A percentile compares a stretch with the other conserved stretches of the same genome.
These are phyloP conservation scores for Argyra leucocephala DNA, from an alignment of 2,888 invertebrate species.

Conservation along the genomic window DNA sequence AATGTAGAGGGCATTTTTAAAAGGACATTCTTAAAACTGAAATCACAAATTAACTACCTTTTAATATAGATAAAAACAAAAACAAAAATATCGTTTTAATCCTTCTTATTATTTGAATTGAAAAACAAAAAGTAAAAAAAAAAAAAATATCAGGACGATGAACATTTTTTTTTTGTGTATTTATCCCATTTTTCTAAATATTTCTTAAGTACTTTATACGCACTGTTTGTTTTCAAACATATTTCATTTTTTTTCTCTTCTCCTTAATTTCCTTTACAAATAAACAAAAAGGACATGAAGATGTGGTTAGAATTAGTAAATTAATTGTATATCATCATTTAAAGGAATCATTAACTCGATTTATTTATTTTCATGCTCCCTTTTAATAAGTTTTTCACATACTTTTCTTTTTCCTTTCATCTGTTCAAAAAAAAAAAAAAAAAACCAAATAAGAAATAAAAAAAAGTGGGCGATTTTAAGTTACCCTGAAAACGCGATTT, in stretches of 20 bases:
- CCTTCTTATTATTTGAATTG: neutral
- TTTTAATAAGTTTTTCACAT: no score
- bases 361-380: neutral
- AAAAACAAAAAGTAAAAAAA: constrained; percentile 13
- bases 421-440: neutral
- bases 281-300: neutral
- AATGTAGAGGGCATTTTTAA: no score
- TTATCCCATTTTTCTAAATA: neutral
- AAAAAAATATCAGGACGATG: constrained; percentile 13
- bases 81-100: neutral
- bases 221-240: neutral
- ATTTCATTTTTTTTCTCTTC: no score
- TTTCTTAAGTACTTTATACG: neutral
- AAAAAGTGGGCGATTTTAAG: neutral
- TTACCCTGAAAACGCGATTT: neutral
- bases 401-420: neutral
- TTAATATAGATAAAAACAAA: no score
- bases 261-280: neutral
- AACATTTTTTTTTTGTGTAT: neutral
- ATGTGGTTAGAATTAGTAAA: constrained; percentile 3
- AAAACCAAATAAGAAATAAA: no score
- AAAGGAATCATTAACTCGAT: neutral
- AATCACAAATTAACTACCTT: no score
- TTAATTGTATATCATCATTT: constrained; percentile 6
- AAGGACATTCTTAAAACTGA: no score